These are phyloP conservation scores for Hestina assimilis DNA, from an alignment of 1,140 invertebrate species.

Conservation along the genomic window DNA sequence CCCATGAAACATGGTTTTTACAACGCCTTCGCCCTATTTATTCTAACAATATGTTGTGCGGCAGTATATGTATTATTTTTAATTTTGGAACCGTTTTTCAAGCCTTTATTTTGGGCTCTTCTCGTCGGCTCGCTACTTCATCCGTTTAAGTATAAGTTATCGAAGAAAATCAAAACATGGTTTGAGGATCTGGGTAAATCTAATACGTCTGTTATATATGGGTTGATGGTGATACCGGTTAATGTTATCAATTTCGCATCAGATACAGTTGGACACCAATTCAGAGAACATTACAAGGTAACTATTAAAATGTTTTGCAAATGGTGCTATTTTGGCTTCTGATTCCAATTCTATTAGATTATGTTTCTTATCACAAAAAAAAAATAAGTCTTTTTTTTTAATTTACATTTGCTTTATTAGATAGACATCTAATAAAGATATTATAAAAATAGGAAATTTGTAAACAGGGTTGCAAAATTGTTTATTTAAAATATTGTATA, in stretches of 20 bases:
- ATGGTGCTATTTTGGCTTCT: too few relatives aligned
- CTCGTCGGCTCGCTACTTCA: slow-evolving; percentile 93
- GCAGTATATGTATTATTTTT: slow-evolving; percentile 88
- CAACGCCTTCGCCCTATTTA: slow-evolving; percentile 88
- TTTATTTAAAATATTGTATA: too few relatives aligned
- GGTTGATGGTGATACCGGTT: slow-evolving; percentile 86
- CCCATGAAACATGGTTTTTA: slow-evolving; percentile 93
- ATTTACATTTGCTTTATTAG: too few relatives aligned
- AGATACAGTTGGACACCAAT: slow-evolving; percentile 83
- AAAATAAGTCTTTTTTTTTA: too few relatives aligned
- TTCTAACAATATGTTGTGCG: slow-evolving; percentile 82
- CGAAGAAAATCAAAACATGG: slow-evolving; percentile 85
- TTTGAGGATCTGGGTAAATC: slow-evolving; percentile 81
- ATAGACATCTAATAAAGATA: too few relatives aligned
- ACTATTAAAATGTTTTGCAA: too few relatives aligned
- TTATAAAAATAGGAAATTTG: too few relatives aligned
- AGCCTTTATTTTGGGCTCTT: slow-evolving; percentile 95
- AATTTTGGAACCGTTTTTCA: slow-evolving; percentile 91
- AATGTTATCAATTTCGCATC: slow-evolving; percentile 84
- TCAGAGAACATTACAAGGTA: slow-evolving; percentile 81
- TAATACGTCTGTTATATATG: slow-evolving; percentile 82
- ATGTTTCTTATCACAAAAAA: too few relatives aligned
- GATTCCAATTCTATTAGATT: too few relatives aligned
- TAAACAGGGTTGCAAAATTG: too few relatives aligned
- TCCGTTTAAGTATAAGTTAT: slow-evolving; percentile 90